These are phyloP conservation scores for Pituophis catenifer DNA, from an alignment of 2,113 vertebrate species.

Conservation along the genomic window DNA sequence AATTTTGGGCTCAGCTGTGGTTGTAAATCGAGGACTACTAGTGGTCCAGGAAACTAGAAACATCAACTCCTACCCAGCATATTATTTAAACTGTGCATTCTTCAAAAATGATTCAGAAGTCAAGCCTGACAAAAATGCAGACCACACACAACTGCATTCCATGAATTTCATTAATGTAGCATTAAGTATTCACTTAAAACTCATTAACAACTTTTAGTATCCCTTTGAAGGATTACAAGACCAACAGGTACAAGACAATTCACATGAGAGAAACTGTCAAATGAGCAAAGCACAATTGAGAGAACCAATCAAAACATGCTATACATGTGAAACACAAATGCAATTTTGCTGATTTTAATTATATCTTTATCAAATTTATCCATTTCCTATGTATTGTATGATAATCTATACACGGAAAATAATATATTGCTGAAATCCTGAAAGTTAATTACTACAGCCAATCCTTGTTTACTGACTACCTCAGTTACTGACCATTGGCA, in stretches of 20 bases:
- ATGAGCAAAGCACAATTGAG: not conserved
- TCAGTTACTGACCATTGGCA: not conserved
- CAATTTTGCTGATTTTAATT: not conserved
- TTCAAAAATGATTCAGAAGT: not conserved
- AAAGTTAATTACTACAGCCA: not conserved
- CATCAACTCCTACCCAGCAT: not conserved
- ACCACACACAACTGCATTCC: not conserved
- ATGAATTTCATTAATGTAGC: not conserved
- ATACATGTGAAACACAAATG: not conserved
- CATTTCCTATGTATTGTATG: constrained; percentile 25
- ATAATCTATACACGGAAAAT: constrained; percentile 26
- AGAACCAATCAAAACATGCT: not conserved
- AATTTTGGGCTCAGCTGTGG: not conserved
- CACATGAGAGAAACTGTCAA: not conserved
- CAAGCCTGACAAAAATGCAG: not conserved
- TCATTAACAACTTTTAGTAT: not conserved
- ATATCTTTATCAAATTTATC: not conserved
- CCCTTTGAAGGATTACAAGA: not conserved
- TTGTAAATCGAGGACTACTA: not conserved
- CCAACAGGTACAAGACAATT: not conserved
- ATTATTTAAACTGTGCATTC: not conserved
- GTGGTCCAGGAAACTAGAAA: not conserved
- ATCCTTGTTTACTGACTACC: not conserved
- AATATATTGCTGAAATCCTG: fast-evolving
- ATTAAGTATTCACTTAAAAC: not conserved